Percentiles rank a stretch among this genome's conserved stretches.
Conservation (phyloP, 2,888 invertebrate genomes). For the Branchellion lobata region DNA sequence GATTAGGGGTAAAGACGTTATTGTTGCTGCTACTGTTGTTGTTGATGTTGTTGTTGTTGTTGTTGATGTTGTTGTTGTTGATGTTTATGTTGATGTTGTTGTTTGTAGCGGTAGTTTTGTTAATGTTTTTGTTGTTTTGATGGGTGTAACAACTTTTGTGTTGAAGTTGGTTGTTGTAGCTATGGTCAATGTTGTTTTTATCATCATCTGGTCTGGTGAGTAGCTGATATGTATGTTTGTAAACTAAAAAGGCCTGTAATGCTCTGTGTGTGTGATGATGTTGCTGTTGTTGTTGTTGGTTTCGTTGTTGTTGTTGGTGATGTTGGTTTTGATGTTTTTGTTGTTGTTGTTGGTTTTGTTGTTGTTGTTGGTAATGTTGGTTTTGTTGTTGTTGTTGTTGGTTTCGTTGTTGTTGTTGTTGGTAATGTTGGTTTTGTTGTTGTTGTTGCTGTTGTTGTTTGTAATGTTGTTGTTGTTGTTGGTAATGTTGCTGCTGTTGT, state of each 20-base stretch:
- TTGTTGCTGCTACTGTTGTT: neutral
- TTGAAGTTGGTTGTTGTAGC: neutral
- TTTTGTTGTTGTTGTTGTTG: no score
- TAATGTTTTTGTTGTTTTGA: no score
- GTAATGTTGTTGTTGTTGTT: no score
- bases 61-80: neutral
- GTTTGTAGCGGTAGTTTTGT: no score
- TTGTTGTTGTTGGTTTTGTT: neutral
- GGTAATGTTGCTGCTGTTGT: no score
- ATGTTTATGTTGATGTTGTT: neutral
- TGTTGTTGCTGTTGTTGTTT: no score
- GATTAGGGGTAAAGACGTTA: no score
- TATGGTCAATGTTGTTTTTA: neutral
- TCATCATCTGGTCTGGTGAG: neutral
- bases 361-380: neutral
- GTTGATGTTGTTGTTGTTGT: neutral
- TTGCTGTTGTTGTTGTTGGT: neutral
- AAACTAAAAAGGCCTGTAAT: neutral
- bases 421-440: no score
- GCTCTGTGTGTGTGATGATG: neutral
- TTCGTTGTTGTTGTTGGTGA: neutral
- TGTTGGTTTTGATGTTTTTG: neutral
- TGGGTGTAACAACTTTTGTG: neutral
- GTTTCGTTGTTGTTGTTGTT: no score
- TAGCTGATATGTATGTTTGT: constrained; percentile 3